Evolutionary conservation across 2,797 vertebrate genomes (phyloP), one percentile per base, ranked within the genome.

Genomic region (Pipistrellus kuhlii): DNA sequence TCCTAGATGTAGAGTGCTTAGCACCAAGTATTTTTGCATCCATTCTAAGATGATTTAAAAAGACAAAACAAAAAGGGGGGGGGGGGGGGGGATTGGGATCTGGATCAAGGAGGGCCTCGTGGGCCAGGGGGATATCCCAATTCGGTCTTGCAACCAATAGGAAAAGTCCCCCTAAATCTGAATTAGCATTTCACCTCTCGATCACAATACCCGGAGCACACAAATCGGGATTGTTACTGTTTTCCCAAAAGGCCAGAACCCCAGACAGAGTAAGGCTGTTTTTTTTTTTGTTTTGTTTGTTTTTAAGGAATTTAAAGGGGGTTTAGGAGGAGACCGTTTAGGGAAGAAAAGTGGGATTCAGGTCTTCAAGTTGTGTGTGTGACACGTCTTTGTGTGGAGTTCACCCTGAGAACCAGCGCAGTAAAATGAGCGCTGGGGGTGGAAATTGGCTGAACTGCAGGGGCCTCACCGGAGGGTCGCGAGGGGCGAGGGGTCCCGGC

Each of bases 141-240:
- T 20, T 75, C 82, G 76, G 32, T 68, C 91, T 68, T 53, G 71
- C 77, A 88, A 90, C 91, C 96, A 95, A 96, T 55, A 90, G 94
- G 85, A 96, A 96, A 96, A 95, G 87, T 90, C 95, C 90, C 59
- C 71, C 51, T 94, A 72, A 83, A 95, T 92, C 91, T 73, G 30
- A 94, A 88, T 95, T 80, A 72, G 76, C 32, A 90, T 95, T 96
- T 91, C 80, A 73, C 68, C 51, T 94, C 83, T 94, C n/a, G 66
- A 93, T 87, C 89, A 81, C 81, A 89, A 93, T 89, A 86, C 91
- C 77, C 66, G 10, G 21, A 80, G 46, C 44, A 44, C 44, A 44
- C 77, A 95, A 91, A 73, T 73, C 69, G 6, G 27, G n/a, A 71
- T 13, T 23, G 89, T 75, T 69, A 87, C 82, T 73, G 8, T 77